A percentile compares a stretch with the other conserved stretches of the same genome.
Conservation (phyloP, 2,113 vertebrate species). For the Anhinga anhinga region DNA sequence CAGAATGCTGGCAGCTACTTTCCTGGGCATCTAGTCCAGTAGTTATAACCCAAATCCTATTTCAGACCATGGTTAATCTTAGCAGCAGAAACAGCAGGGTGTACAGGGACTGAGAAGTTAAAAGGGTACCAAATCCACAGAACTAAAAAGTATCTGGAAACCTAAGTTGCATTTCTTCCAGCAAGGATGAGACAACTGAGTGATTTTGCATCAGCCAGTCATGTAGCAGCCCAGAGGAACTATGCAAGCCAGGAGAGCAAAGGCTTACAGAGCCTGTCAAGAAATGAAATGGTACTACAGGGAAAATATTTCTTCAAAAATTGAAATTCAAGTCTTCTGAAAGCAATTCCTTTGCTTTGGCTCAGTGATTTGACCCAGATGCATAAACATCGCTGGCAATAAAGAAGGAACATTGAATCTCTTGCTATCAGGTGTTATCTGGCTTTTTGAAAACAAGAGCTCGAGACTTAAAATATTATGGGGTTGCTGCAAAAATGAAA, state of each 20-base stretch:
- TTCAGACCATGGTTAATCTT: background rate
- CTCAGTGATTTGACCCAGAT: background rate
- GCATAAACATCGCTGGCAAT: background rate
- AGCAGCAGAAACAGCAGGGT: background rate
- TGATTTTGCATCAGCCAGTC: background rate
- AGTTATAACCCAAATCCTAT: background rate
- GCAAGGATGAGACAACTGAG: background rate
- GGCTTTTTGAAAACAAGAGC: background rate
- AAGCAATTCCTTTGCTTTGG: background rate
- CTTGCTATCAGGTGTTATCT: background rate
- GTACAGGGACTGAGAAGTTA: background rate
- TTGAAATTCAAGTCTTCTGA: background rate
- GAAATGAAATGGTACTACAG: background rate
- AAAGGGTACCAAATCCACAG: background rate
- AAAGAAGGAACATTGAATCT: background rate
- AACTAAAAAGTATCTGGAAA: background rate
- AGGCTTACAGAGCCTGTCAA: background rate
- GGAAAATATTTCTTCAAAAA: background rate
- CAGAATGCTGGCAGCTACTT: background rate
- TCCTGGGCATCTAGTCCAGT: background rate
- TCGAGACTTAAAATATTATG: background rate
- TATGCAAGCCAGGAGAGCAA: background rate
- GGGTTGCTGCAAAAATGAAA: background rate
- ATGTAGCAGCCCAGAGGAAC: background rate
- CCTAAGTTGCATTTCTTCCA: accelerated